Conservation (phyloP, 2,113 vertebrate genomes). For the Pterocles gutturalis region DNA sequence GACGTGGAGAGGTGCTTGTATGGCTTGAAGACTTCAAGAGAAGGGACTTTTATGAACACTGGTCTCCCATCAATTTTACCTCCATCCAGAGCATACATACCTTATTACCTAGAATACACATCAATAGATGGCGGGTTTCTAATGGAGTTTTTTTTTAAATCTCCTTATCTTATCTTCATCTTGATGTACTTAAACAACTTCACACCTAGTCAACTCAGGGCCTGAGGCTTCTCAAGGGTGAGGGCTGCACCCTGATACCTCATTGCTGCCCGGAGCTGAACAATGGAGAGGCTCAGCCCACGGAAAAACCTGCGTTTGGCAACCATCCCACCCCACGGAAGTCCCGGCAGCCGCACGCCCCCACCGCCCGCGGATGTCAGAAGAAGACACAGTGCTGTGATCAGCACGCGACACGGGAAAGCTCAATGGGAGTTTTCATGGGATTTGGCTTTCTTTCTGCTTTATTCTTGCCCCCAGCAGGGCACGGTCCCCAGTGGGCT, state of each 20-base stretch:
- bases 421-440: not conserved
- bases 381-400: not conserved
- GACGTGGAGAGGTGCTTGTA: not conserved
- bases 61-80: not conserved
- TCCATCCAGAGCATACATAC: not conserved
- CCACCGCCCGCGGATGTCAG: accelerated
- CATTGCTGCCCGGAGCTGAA: not conserved
- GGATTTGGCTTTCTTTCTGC: not conserved
- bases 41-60: not conserved
- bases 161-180: conserved; percentile 54
- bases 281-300: conserved; percentile 50
- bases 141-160: not conserved
- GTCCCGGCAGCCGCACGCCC: not conserved
- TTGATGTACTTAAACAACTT: conserved; percentile 33
- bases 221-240: conserved; percentile 37
- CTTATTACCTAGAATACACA: conserved; percentile 34
- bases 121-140: not conserved
- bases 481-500: not conserved
- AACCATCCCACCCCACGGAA: not conserved
- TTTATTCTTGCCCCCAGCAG: not conserved
- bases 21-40: not conserved
- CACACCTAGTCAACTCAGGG: conserved; percentile 52
- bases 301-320: conserved; percentile 12
- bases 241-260: conserved; percentile 46
- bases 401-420: not conserved